Base-by-base conservation (phyloP, 1,140 invertebrate genomes). In the Zaprionus davidi region DNA sequence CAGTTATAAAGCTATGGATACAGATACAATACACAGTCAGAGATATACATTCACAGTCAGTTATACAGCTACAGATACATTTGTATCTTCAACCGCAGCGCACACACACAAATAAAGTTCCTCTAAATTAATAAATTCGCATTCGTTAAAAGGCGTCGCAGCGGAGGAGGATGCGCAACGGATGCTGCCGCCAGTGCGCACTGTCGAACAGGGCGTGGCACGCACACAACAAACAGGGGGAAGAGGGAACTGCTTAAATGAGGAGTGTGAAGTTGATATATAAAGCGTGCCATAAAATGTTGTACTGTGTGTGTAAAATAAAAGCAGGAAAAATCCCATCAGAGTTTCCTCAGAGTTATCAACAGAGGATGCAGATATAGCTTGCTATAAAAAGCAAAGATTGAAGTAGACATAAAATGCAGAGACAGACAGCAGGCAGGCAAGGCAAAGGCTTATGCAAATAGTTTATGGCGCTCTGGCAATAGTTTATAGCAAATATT, bases 61-160 rank as follows among this genome's bases (percentile, higher is more conserved):
- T 31, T 17, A 53, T 53, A 53, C 4, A 49, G 17, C n/a, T 26
- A 31, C 38, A 46, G 41, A 46, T 46, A 46, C 41, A 46, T 34
- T 34, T 34, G 31, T 34, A 34, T 34, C 9, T 34, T 34, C 31
- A 34, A 51, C 17, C 36, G 15, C 60, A 34, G 5, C 41, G 24
- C 53, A 56, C 53, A 15, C 57, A 36, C 57, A 36, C 34, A 71
- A 44, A 71, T 46, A 71, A 71, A 71, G 49, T 71, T 56, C 49
- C 62, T 56, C 69, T 71, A 71, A 71, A 65, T 71, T 71, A 71
- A 71, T 71, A 65, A 71, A 71, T 65, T 71, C 60, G 51, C 69
- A 71, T 71, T 71, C 56, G 56, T 59, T 69, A 67, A 67, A 58
- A 67, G 65, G 55, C 65, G 55, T 58, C 26, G 55, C 53, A 24